A percentile compares a stretch with the other conserved stretches of the same genome.
These are phyloP conservation scores for Lapara coniferarum DNA, from an alignment of 2,888 invertebrate genomes.

Conservation along the genomic window DNA sequence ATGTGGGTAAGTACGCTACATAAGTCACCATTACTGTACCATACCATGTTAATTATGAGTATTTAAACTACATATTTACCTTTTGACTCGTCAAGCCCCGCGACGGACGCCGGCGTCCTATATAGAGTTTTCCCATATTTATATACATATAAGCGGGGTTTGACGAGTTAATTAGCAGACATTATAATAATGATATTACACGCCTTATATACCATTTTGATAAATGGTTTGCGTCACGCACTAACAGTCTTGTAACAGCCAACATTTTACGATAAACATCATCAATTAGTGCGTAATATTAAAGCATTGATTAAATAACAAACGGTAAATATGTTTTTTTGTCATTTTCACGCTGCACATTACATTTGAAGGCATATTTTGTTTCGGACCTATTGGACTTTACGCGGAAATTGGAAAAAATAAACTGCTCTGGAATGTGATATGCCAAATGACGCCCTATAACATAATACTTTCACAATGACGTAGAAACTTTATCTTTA, in stretches of 20 bases:
- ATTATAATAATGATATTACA: constrained; percentile 28
- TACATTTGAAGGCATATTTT: too few species aligned
- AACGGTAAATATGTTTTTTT: too few species aligned
- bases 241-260: neutral
- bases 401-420: neutral
- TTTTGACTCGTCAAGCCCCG: too few species aligned
- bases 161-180: neutral
- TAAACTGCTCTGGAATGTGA: neutral
- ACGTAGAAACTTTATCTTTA: neutral
- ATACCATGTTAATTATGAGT: too few species aligned
- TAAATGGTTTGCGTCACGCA: neutral
- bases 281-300: neutral
- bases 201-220: constrained; percentile 1
- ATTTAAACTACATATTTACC: neutral
- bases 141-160: too few species aligned
- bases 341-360: neutral
- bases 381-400: neutral
- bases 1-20: too few species aligned
- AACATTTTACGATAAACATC: neutral
- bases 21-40: too few species aligned
- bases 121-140: too few species aligned
- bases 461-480: constrained; percentile 6
- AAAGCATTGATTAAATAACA: too few species aligned
- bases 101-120: too few species aligned
- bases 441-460: neutral